Conservation (phyloP, 2,888 invertebrate genomes). For the Catocala nupta region DNA sequence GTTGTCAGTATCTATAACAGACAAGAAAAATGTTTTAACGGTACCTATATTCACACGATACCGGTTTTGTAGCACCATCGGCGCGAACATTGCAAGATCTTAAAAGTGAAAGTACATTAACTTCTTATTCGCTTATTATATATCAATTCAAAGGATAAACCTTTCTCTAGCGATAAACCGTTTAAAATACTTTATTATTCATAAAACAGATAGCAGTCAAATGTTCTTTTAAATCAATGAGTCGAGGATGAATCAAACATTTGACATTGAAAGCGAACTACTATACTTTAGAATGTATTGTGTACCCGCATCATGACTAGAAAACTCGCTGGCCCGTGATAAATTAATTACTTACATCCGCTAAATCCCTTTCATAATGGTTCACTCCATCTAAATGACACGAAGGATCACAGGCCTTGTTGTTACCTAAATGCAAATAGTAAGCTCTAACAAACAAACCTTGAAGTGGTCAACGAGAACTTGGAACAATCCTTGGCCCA, state of each 20-base stretch:
- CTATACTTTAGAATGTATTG: constrained; percentile 39
- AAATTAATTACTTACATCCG: constrained; percentile 14
- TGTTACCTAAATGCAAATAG: background rate
- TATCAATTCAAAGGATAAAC: too few species aligned
- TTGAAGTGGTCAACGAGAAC: constrained; percentile 72
- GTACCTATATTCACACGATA: background rate
- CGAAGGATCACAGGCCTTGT: background rate
- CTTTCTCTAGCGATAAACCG: too few species aligned
- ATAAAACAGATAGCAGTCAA: too few species aligned
- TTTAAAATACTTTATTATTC: too few species aligned
- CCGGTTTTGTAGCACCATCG: too few species aligned
- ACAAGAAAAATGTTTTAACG: background rate
- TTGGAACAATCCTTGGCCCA: constrained; percentile 81
- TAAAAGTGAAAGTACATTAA: constrained; percentile 13
- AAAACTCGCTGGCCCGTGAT: constrained; percentile 1
- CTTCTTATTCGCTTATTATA: too few species aligned
- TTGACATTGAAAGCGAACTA: constrained; percentile 48
- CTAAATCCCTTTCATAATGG: background rate
- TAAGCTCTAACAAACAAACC: constrained; percentile 60
- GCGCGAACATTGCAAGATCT: background rate
- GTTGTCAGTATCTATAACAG: too few species aligned
- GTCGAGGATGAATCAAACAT: constrained; percentile 12
- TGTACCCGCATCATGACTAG: constrained; percentile 27
- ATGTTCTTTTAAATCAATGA: too few species aligned
- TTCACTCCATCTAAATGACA: background rate